Percentiles rank a stretch among this genome's conserved stretches.
phyloP scores from a whole-genome alignment of 2,113 vertebrate species.

The Spea bombifrons region DNA sequence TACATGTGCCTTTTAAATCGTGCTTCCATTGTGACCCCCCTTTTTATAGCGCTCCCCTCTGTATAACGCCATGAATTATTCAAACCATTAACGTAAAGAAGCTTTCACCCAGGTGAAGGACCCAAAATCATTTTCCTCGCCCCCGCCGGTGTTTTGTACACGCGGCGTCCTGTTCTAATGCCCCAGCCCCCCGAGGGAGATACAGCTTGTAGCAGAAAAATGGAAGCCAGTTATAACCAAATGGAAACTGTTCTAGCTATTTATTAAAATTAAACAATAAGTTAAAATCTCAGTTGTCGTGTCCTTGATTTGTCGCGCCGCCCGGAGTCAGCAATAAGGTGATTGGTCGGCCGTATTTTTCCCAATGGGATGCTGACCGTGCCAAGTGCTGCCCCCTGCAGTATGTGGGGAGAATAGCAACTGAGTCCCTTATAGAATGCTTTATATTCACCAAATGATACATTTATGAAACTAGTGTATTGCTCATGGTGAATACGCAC shows the following conservation, averaged over 20 bases:
- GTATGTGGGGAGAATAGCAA: too few species aligned
- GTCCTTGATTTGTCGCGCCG: not conserved
- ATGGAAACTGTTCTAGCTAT: slow-evolving; percentile 46
- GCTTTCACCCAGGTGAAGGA: slow-evolving; percentile 21
- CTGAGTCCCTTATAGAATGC: too few species aligned
- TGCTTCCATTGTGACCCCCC: slow-evolving; percentile 30
- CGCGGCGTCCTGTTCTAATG: slow-evolving; percentile 11
- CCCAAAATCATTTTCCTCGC: slow-evolving; percentile 15
- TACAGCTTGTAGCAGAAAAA: slow-evolving; percentile 44
- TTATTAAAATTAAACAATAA: slow-evolving; percentile 48
- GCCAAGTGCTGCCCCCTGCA: too few species aligned
- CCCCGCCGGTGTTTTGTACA: slow-evolving; percentile 33
- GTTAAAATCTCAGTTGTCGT: slow-evolving; percentile 15
- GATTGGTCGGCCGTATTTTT: too few species aligned
- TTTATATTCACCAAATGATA: too few species aligned
- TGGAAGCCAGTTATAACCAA: slow-evolving; percentile 20
- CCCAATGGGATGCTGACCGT: too few species aligned
- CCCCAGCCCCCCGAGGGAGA: slow-evolving; percentile 35
- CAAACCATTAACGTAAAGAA: slow-evolving; percentile 1
- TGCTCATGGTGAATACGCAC: too few species aligned
- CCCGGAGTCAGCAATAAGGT: too few species aligned
- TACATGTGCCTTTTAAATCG: slow-evolving; percentile 33
- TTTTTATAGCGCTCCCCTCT: slow-evolving; percentile 36
- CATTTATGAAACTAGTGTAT: too few species aligned
- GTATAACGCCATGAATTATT: not conserved